Evolutionary conservation across 2,888 invertebrate genomes (phyloP).

Genomic region (Campaea margaritaria): DNA sequence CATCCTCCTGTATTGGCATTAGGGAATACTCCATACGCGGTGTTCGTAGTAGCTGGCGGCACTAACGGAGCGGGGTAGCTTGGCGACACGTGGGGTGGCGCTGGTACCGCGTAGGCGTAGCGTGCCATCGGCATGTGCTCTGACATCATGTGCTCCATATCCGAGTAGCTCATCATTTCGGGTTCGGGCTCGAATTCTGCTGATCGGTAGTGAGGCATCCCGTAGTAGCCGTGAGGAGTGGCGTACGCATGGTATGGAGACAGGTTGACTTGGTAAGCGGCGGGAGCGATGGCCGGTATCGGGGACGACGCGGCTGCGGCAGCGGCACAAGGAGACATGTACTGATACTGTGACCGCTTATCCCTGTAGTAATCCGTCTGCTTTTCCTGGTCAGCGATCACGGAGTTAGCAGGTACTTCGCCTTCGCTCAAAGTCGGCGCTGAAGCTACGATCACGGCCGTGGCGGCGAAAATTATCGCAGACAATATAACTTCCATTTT

Average conservation of each 20-base stretch:
- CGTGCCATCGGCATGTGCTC: constrained; percentile 64
- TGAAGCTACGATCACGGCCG: constrained; percentile 49
- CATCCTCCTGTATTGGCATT: constrained; percentile 66
- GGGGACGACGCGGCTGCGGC: constrained; percentile 55
- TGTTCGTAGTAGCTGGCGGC: constrained; percentile 44
- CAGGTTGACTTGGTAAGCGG: constrained; percentile 41
- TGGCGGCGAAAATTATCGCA: constrained; percentile 42
- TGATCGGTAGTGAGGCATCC: constrained; percentile 56
- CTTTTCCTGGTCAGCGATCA: constrained; percentile 30
- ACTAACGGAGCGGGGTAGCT: constrained; percentile 36
- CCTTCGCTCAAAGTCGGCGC: constrained; percentile 49
- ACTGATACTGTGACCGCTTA: constrained; percentile 56
- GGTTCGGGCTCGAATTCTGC: constrained; percentile 51
- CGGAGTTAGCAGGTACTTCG: constrained; percentile 33
- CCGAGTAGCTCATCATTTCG: constrained; percentile 65
- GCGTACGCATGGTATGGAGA: constrained; percentile 44
- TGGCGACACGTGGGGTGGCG: constrained; percentile 28
- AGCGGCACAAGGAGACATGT: constrained; percentile 61
- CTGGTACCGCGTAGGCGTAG: constrained; percentile 48
- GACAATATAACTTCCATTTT: constrained; percentile 64
- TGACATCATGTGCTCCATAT: constrained; percentile 57
- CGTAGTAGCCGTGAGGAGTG: constrained; percentile 50
- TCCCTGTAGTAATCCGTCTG: constrained; percentile 50
- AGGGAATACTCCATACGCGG: constrained; percentile 69
- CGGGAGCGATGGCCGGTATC: constrained; percentile 41